Evolutionary conservation across 1,140 invertebrate genomes (phyloP).

Genomic region (Zophobas morio): DNA sequence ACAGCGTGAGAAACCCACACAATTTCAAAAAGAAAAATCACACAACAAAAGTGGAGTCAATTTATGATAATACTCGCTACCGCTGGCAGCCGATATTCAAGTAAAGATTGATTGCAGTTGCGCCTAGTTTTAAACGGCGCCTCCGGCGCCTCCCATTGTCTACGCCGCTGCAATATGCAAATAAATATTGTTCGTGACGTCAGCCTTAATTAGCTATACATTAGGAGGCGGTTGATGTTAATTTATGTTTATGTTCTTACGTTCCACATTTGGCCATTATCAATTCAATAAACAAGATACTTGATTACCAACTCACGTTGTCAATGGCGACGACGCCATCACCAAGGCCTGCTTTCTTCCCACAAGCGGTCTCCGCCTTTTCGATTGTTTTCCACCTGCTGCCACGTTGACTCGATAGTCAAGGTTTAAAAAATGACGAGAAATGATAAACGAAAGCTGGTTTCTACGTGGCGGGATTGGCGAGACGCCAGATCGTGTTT

Average conservation of each 20-base stretch:
- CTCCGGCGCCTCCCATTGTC: too few relatives aligned
- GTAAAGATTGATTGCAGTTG: too few relatives aligned
- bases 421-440: not conserved
- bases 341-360: constrained; percentile 4
- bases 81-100: too few relatives aligned
- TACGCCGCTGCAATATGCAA: constrained; percentile 7
- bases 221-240: not conserved
- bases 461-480: constrained; percentile 3
- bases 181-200: constrained; percentile 41
- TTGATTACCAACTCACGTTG: constrained; percentile 14
- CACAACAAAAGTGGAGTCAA: too few relatives aligned
- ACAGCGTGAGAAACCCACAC: too few relatives aligned
- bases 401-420: not conserved
- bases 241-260: constrained; percentile 15
- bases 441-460: not conserved
- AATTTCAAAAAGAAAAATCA: too few relatives aligned
- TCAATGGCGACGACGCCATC: not conserved
- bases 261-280: constrained; percentile 25
- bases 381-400: not conserved
- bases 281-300: constrained; percentile 22
- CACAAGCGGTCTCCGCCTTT: not conserved
- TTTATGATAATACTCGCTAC: too few relatives aligned
- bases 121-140: too few relatives aligned
- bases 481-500: not conserved
- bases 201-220: not conserved